These are phyloP conservation scores for Biston stratarius DNA, from an alignment of 2,888 invertebrate species.

Conservation along the genomic window DNA sequence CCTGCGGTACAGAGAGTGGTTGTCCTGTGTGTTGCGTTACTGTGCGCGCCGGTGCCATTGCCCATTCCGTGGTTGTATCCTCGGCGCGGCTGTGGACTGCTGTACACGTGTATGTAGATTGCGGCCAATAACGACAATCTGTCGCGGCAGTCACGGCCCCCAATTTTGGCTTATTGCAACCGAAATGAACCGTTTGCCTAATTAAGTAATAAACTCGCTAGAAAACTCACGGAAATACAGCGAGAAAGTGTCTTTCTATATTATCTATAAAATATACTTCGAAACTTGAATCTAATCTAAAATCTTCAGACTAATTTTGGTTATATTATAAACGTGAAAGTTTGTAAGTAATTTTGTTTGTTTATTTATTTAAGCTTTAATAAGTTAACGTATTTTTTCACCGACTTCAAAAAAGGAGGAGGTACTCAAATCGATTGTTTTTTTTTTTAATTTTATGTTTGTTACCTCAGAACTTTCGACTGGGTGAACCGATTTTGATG, in stretches of 20 bases:
- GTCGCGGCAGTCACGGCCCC: constrained; percentile 34
- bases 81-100: too few relatives aligned
- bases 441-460: too few relatives aligned
- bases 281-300: too few relatives aligned
- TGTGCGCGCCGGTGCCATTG: not conserved
- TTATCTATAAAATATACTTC: not conserved
- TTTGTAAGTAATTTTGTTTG: too few relatives aligned
- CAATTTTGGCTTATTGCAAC: constrained; percentile 38
- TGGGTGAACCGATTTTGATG: too few relatives aligned
- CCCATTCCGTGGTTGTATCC: not conserved
- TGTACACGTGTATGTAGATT: constrained; percentile 29
- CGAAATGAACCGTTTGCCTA: constrained; percentile 32
- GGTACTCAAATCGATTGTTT: too few relatives aligned
- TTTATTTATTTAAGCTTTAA: too few relatives aligned
- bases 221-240: not conserved
- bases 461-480: too few relatives aligned
- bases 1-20: not conserved
- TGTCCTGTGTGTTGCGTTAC: not conserved
- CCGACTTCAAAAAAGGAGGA: too few relatives aligned
- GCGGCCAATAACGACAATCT: constrained; percentile 40
- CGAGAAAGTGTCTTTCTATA: not conserved
- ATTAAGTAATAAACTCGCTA: constrained; percentile 27
- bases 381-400: too few relatives aligned
- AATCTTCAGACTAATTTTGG: too few relatives aligned
- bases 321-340: too few relatives aligned